Percentiles rank a stretch among this genome's conserved stretches.
Evolutionary conservation across 2,888 invertebrate genomes (phyloP).

Genomic region (Ariolimax columbianus): DNA sequence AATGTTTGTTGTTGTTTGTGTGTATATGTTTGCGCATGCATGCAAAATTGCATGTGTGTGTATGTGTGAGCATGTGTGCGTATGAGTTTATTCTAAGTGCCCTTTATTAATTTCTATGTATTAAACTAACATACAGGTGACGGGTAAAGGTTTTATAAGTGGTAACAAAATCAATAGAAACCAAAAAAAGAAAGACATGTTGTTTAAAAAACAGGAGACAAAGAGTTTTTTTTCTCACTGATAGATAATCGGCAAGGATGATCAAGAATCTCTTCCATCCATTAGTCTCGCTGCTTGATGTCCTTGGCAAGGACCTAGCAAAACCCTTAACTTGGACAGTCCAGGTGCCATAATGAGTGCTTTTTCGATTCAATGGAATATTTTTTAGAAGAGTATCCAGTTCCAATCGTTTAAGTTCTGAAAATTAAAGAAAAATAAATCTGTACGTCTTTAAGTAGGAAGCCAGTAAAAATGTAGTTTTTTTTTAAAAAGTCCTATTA

Average conservation of each 20-base stretch:
- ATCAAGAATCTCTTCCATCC: constrained; percentile 15
- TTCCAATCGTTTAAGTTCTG: neutral
- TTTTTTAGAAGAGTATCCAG: neutral
- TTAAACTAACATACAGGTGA: too few relatives aligned
- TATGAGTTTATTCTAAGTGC: too few relatives aligned
- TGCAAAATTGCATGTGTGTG: too few relatives aligned
- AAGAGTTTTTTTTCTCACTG: constrained; percentile 24
- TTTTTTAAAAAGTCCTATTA: too few relatives aligned
- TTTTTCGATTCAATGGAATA: constrained; percentile 1
- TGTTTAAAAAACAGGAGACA: too few relatives aligned
- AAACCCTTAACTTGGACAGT: constrained; percentile 9
- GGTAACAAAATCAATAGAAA: too few relatives aligned
- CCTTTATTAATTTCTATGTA: too few relatives aligned
- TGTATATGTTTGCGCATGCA: too few relatives aligned
- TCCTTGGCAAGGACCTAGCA: constrained; percentile 9
- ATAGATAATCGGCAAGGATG: constrained; percentile 37
- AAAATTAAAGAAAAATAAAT: neutral
- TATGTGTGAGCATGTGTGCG: too few relatives aligned
- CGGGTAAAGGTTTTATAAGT: too few relatives aligned
- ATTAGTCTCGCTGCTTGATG: constrained; percentile 17
- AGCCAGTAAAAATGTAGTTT: neutral
- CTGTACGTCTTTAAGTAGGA: neutral
- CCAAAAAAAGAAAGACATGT: too few relatives aligned
- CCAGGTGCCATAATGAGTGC: constrained; percentile 34
- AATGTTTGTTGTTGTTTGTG: too few relatives aligned